These are phyloP conservation scores for Corythaixoides concolor DNA, from an alignment of 2,113 vertebrate genomes.

Conservation along the genomic window DNA sequence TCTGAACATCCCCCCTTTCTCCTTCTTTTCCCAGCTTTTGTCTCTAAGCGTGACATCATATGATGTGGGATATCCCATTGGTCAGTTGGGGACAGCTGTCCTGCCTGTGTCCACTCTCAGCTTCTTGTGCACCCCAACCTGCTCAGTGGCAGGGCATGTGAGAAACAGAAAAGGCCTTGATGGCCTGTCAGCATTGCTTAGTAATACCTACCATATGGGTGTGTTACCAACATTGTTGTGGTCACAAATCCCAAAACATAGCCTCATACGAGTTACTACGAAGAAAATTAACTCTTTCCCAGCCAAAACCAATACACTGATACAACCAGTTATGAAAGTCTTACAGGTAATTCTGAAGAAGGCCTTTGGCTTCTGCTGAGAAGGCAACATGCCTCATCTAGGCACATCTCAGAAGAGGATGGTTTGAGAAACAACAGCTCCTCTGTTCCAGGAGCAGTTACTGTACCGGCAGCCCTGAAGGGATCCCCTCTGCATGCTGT, in stretches of 20 bases:
- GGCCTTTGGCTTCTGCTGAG: background rate
- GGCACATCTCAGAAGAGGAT: background rate
- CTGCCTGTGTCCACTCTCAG: accelerated
- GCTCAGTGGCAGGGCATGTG: too few species aligned
- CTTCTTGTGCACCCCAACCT: background rate
- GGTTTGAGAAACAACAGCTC: background rate
- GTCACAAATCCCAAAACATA: background rate
- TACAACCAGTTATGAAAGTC: background rate
- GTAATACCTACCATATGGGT: too few species aligned
- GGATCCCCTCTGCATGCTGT: background rate
- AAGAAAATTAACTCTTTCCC: too few species aligned
- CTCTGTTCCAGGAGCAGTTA: background rate
- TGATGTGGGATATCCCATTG: background rate
- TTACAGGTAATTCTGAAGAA: background rate
- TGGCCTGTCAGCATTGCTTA: background rate
- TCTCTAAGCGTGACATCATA: background rate
- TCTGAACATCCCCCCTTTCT: accelerated
- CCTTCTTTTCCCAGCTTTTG: background rate
- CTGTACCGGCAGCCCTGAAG: background rate
- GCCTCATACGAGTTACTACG: too few species aligned
- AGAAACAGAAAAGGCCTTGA: background rate
- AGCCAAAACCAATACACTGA: background rate
- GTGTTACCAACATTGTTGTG: background rate
- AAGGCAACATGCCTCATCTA: background rate
- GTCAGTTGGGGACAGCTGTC: background rate